Evolutionary conservation across 2,888 invertebrate genomes (phyloP).

Genomic region (Cenopis cana): DNA sequence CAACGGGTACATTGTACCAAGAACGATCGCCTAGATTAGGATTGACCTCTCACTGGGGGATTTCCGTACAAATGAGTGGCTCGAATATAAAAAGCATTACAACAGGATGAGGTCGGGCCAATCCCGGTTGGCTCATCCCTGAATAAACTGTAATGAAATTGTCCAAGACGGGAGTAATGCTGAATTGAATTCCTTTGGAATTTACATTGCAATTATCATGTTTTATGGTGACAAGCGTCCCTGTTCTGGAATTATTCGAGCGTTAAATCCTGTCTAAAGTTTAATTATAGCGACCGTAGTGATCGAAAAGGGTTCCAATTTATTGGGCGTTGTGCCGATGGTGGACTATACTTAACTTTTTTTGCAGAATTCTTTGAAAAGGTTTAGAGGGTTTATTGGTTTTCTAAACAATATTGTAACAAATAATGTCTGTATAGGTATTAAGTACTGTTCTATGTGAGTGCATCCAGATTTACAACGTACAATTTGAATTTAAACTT

Average conservation of each 20-base stretch:
- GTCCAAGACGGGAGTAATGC: slow-evolving; percentile 41
- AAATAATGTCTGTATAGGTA: not conserved
- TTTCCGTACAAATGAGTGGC: slow-evolving; percentile 45
- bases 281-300: slow-evolving; percentile 47
- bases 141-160: slow-evolving; percentile 46
- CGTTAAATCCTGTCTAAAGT: slow-evolving; percentile 50
- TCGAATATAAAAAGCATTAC: slow-evolving; percentile 44
- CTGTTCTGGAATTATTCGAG: slow-evolving; percentile 47
- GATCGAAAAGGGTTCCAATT: slow-evolving; percentile 48
- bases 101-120: slow-evolving; percentile 42
- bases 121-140: slow-evolving; percentile 40
- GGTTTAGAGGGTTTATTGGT: slow-evolving; percentile 17
- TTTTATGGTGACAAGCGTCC: slow-evolving; percentile 46
- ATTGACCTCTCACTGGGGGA: slow-evolving; percentile 42
- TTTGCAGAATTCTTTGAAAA: slow-evolving; percentile 17
- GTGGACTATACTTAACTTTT: slow-evolving; percentile 22
- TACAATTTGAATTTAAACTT: not conserved
- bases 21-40: slow-evolving; percentile 38
- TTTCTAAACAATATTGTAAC: not conserved
- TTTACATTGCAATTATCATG: slow-evolving; percentile 49
- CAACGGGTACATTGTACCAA: slow-evolving; percentile 26
- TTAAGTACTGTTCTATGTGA: not conserved
- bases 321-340: slow-evolving; percentile 42
- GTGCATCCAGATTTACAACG: not conserved
- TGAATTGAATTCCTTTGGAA: slow-evolving; percentile 45